Evolutionary conservation across 1,140 invertebrate species (phyloP).

Genomic region (Conopomorpha cramerella): DNA sequence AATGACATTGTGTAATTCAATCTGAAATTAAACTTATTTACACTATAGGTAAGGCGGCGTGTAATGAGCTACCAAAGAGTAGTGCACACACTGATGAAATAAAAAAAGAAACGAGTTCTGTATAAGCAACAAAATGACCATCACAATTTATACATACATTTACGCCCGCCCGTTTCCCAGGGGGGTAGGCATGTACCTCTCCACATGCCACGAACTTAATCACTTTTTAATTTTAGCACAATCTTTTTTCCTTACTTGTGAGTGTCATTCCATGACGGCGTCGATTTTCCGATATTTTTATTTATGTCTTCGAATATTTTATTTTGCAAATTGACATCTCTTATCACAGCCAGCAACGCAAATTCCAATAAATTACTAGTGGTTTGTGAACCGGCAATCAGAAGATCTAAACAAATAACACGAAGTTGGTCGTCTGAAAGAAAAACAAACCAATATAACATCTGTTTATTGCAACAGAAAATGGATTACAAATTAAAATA

Average conservation of each 20-base stretch:
- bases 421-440: slow-evolving; percentile 73
- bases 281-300: slow-evolving; percentile 55
- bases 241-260: slow-evolving; percentile 22
- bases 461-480: slow-evolving; percentile 3
- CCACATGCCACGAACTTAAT: not conserved
- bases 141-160: too few relatives aligned
- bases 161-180: too few relatives aligned
- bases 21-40: slow-evolving; percentile 37
- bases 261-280: slow-evolving; percentile 34
- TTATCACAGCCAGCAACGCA: slow-evolving; percentile 69
- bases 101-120: slow-evolving; percentile 1
- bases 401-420: slow-evolving; percentile 71
- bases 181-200: too few relatives aligned
- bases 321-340: slow-evolving; percentile 69
- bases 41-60: too few relatives aligned
- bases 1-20: slow-evolving; percentile 69
- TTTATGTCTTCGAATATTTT: slow-evolving; percentile 71
- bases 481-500: slow-evolving; percentile 3
- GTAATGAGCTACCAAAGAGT: not conserved
- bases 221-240: not conserved
- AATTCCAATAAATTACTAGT: slow-evolving; percentile 76
- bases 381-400: slow-evolving; percentile 74
- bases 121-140: slow-evolving; percentile 3
- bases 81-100: not conserved
- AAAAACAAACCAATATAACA: too few relatives aligned